Conservation (phyloP, 1,140 invertebrate species). For the Tetranychus urticae region DNA sequence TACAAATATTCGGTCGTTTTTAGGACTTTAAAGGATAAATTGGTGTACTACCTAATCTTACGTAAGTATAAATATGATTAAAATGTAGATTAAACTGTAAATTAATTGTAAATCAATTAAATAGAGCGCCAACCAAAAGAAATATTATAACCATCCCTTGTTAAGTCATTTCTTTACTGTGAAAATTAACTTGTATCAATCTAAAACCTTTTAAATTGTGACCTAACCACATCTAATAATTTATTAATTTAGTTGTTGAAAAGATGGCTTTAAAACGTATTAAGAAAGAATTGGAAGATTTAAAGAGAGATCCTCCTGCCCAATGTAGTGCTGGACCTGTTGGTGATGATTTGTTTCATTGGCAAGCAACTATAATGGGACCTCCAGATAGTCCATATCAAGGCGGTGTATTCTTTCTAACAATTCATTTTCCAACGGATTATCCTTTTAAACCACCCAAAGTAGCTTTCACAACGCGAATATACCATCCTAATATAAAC, state of each 20-base stretch:
- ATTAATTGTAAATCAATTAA: too few relatives aligned
- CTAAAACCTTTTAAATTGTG: too few relatives aligned
- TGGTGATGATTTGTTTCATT: constrained; percentile 71
- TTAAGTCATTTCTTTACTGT: too few relatives aligned
- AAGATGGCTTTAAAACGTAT: constrained; percentile 83
- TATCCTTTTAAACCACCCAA: constrained; percentile 91
- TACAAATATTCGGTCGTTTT: too few relatives aligned
- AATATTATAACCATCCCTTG: too few relatives aligned
- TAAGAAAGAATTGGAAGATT: constrained; percentile 94
- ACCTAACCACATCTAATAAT: too few relatives aligned
- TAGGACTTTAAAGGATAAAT: too few relatives aligned
- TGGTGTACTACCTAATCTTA: too few relatives aligned
- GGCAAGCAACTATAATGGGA: constrained; percentile 88
- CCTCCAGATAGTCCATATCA: constrained; percentile 83
- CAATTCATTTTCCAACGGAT: constrained; percentile 97
- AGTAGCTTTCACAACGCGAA: constrained; percentile 83
- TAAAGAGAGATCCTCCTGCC: constrained; percentile 92
- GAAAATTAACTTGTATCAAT: too few relatives aligned
- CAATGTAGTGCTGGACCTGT: constrained; percentile 94
- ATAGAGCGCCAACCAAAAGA: too few relatives aligned
- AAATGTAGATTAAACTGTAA: too few relatives aligned
- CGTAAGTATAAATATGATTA: too few relatives aligned
- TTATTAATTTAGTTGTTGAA: neutral
- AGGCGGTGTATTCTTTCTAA: constrained; percentile 97
- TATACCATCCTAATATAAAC: constrained; percentile 93